Evolutionary conservation across 2,888 invertebrate species (phyloP).

Genomic region (Tenthredo mesomela): DNA sequence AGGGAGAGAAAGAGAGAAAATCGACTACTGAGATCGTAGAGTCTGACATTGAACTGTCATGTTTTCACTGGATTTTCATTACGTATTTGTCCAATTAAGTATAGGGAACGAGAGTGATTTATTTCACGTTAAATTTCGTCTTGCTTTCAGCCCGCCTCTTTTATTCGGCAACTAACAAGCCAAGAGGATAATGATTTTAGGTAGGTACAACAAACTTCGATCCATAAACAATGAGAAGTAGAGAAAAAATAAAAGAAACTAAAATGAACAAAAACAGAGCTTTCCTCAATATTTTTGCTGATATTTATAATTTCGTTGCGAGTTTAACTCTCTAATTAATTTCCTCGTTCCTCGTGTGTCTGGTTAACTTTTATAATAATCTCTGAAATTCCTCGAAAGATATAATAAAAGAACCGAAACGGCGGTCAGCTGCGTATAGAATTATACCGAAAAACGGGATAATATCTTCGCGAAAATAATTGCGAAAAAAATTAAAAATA

Average conservation of each 20-base stretch:
- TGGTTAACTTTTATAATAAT: background rate
- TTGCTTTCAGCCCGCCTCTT: background rate
- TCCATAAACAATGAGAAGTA: background rate
- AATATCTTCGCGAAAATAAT: slow-evolving; percentile 2
- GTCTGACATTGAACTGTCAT: background rate
- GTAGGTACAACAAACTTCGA: background rate
- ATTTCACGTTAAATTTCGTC: slow-evolving; percentile 4
- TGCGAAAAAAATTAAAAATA: slow-evolving; percentile 1
- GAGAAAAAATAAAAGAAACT: background rate
- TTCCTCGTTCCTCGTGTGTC: background rate
- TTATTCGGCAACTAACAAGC: slow-evolving; percentile 3
- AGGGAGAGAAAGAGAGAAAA: background rate
- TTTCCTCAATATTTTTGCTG: background rate
- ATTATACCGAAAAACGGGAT: background rate
- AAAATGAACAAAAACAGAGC: background rate
- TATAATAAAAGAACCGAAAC: background rate
- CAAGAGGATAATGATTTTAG: slow-evolving; percentile 1
- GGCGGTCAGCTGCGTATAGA: background rate
- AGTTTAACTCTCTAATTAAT: background rate
- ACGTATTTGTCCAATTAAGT: background rate
- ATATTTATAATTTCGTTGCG: background rate
- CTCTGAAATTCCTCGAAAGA: background rate
- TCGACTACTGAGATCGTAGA: background rate
- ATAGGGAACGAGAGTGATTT: background rate
- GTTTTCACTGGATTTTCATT: background rate